Evolutionary conservation across 2,797 vertebrate genomes (phyloP), one percentile per base, ranked within the genome.

Genomic region (Mus spretus): DNA sequence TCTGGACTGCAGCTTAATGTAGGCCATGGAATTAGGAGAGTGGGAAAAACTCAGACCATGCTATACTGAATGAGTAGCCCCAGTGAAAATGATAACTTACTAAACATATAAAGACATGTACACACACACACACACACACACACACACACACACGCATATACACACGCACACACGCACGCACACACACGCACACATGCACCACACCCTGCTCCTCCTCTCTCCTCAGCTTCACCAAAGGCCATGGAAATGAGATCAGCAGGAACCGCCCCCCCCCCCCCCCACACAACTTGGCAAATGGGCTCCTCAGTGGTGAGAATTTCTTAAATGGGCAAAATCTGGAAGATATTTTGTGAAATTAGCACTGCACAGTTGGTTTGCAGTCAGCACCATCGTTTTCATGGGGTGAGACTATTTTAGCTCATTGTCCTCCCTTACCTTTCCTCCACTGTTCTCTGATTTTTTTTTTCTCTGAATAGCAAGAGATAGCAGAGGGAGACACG

Each of bases 331-430:
- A 61, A 44, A 78, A 57, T 70, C 15, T 19, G 0, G 0, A 82
- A 44, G 89, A 5, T 10, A 55, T 24, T 88, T 77, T 26, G 59
- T 79, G 50, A 70, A 40, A 47, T n/a, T 31, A 22, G 24, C 89
- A 63, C 79, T 85, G 37, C 31, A 59, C 34, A 79, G 57, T 65
- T 81, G 67, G 28, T 55, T 89, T 67, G 19, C 34, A 75, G 22
- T 44, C 40, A 77, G 85, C 57, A 74, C 77, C 65, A 12, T 83
- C 70, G 1, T 17, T 47, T 59, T 26, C 31, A 3, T 6, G 37
- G 26, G 26, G 50, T 91, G 57, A 93, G 89, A 85, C 65, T 50
- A 82, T n/a, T 50, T 90, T 17, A 77, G 40, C 55, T 65, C n/a
- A 1, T 34, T 44, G 12, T 4, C 57, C 17, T 22, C 44, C n/a